A percentile compares a stretch with the other conserved stretches of the same genome.
These are phyloP conservation scores for Lepus townsendii DNA, from an alignment of 2,797 vertebrate genomes.

Conservation along the genomic window DNA sequence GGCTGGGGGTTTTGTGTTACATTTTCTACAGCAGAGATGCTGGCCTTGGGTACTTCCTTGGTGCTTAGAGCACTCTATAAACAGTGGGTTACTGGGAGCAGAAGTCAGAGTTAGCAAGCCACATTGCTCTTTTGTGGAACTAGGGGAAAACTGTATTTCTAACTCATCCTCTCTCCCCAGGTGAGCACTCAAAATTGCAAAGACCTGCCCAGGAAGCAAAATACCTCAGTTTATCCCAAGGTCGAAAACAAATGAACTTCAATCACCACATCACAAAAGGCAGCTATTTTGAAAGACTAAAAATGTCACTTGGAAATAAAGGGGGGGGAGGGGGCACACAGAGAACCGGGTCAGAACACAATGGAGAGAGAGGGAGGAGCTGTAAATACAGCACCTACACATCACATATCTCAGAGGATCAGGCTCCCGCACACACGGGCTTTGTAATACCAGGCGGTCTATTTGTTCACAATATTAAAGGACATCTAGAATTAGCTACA, in stretches of 20 bases:
- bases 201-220: slow-evolving; percentile 85
- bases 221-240: slow-evolving; percentile 88
- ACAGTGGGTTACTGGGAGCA: slow-evolving; percentile 61
- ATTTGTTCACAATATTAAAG: slow-evolving; percentile 91
- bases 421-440: slow-evolving; percentile 83
- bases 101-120: slow-evolving; percentile 75
- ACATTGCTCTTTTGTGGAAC: slow-evolving; percentile 53
- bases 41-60: slow-evolving; percentile 65
- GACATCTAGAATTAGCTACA: slow-evolving; percentile 91
- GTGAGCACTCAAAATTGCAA: slow-evolving; percentile 82
- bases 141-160: slow-evolving; percentile 26
- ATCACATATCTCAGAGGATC: slow-evolving; percentile 85
- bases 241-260: slow-evolving; percentile 76
- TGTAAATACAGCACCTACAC: slow-evolving; percentile 87
- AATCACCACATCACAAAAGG: slow-evolving; percentile 90
- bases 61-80: slow-evolving; percentile 41
- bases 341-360: slow-evolving; percentile 87
- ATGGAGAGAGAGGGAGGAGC: slow-evolving; percentile 86
- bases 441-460: slow-evolving; percentile 89
- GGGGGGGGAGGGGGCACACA: slow-evolving; percentile 75
- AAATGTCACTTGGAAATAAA: slow-evolving; percentile 90
- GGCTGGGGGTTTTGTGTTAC: slow-evolving; percentile 56
- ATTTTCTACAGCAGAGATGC: slow-evolving; percentile 56
- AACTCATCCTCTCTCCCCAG: slow-evolving; percentile 83
- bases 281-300: slow-evolving; percentile 87